These are phyloP conservation scores for Phania funesta DNA, from an alignment of 2,888 invertebrate species.

Conservation along the genomic window DNA sequence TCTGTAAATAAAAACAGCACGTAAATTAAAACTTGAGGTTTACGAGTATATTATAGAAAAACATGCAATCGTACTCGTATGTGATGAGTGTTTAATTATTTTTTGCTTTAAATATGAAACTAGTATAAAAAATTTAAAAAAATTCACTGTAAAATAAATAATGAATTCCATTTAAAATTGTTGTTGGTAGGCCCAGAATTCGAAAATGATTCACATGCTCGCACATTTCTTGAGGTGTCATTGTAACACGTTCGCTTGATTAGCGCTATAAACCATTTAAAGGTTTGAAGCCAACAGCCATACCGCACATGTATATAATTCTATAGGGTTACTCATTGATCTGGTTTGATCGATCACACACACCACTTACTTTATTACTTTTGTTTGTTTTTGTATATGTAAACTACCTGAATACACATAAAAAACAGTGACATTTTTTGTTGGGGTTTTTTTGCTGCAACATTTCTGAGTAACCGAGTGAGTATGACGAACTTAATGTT, in stretches of 20 bases:
- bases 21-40: conserved; percentile 50
- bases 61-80: not conserved
- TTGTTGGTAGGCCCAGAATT: not conserved
- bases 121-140: not conserved
- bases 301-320: not conserved
- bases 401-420: conserved; percentile 12
- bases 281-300: conserved; percentile 15
- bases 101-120: conserved; percentile 31
- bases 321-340: conserved; percentile 40
- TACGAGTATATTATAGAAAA: not conserved
- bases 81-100: conserved; percentile 30
- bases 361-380: conserved; percentile 18
- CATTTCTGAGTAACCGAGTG: conserved; percentile 34
- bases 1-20: conserved; percentile 40
- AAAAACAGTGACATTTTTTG: not conserved
- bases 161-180: not conserved
- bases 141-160: conserved; percentile 34
- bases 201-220: conserved; percentile 24
- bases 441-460: conserved; percentile 1
- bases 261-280: not conserved
- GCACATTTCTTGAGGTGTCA: not conserved
- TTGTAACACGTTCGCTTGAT: conserved; percentile 6
- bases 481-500: conserved; percentile 56
- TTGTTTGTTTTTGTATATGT: not conserved
- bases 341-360: conserved; percentile 28